These are phyloP conservation scores for Castor canadensis DNA, from an alignment of 2,113 vertebrate species.

Conservation along the genomic window DNA sequence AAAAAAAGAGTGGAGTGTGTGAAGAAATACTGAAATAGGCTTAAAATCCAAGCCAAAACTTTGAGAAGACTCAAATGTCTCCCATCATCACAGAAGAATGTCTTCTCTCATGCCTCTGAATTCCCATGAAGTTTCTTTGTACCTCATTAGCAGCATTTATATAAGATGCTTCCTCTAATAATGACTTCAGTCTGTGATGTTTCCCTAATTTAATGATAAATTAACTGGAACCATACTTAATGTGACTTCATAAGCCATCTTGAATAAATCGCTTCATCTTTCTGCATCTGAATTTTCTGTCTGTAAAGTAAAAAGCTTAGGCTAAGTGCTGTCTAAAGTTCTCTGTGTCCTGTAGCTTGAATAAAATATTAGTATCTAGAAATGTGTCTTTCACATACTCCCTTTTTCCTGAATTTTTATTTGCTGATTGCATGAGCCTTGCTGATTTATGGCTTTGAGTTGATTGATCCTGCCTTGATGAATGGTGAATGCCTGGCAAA, in stretches of 20 bases:
- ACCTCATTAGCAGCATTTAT: neutral
- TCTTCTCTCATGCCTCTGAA: neutral
- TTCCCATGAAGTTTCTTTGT: neutral
- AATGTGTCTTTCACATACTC: neutral
- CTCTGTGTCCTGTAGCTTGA: neutral
- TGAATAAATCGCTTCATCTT: neutral
- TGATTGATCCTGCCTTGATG: neutral
- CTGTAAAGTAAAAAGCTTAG: neutral
- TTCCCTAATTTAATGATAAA: neutral
- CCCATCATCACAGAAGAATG: too few species aligned
- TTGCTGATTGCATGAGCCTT: neutral
- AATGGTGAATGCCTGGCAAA: neutral
- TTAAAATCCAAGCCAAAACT: neutral
- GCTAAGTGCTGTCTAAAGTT: neutral
- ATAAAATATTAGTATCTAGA: neutral
- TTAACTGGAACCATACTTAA: neutral
- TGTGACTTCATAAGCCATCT: neutral
- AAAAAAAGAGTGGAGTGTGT: too few species aligned
- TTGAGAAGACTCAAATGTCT: too few species aligned
- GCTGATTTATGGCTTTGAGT: neutral
- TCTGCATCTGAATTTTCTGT: neutral
- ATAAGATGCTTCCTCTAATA: neutral
- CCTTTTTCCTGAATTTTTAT: neutral
- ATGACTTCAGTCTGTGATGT: neutral
- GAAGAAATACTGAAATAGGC: neutral